Conservation (phyloP, 2,113 vertebrate species). For the Hippocampus comes region DNA sequence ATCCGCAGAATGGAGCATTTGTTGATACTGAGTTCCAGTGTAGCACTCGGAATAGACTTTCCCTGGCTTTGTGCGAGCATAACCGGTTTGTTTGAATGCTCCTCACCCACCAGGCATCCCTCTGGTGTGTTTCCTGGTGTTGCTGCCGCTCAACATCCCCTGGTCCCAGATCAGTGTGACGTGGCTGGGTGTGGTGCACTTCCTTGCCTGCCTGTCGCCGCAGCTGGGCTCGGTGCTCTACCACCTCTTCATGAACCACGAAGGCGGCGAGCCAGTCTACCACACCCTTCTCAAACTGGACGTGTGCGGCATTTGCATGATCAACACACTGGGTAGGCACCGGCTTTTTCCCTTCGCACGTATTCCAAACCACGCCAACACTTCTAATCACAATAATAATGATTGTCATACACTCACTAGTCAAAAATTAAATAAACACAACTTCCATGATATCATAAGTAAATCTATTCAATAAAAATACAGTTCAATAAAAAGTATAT, state of each 20-base stretch:
- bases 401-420: too few relatives aligned
- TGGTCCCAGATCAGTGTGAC: conserved; percentile 87
- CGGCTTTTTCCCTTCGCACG: background rate
- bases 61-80: background rate
- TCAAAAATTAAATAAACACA: too few relatives aligned
- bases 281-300: conserved; percentile 87
- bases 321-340: conserved; percentile 83
- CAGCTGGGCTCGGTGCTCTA: conserved; percentile 88
- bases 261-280: conserved; percentile 84
- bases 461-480: too few relatives aligned
- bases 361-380: background rate
- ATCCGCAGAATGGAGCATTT: too few relatives aligned
- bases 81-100: background rate
- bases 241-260: conserved; percentile 93
- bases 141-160: conserved; percentile 86
- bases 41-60: too few relatives aligned
- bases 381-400: too few relatives aligned
- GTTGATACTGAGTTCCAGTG: too few relatives aligned
- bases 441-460: too few relatives aligned
- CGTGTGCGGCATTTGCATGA: conserved; percentile 90
- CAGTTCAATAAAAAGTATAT: too few relatives aligned
- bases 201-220: conserved; percentile 85
- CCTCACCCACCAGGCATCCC: conserved; percentile 75
- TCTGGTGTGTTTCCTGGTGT: conserved; percentile 84
- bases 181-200: conserved; percentile 86